These are phyloP conservation scores for Cephus cinctus DNA, from an alignment of 1,140 invertebrate species.

Conservation along the genomic window DNA sequence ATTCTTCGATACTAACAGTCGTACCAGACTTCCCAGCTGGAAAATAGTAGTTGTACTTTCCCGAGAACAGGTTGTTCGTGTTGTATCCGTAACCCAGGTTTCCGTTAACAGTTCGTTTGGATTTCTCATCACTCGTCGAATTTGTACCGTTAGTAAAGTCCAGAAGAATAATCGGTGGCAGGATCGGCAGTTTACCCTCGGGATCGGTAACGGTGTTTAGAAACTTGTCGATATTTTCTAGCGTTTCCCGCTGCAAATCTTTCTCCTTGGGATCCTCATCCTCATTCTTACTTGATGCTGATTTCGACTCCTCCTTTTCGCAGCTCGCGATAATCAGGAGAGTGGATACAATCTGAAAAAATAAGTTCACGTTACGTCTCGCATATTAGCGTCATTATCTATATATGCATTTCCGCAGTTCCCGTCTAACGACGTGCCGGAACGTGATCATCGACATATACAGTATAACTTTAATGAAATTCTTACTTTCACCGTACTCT, in stretches of 20 bases:
- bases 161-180: constrained; percentile 47
- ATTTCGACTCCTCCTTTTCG: neutral
- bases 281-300: neutral
- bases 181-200: constrained; percentile 32
- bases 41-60: constrained; percentile 50
- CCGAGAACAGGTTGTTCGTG: constrained; percentile 34
- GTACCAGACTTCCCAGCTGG: constrained; percentile 48
- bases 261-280: constrained; percentile 12
- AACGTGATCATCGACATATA: too few relatives aligned
- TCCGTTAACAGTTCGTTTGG: constrained; percentile 44
- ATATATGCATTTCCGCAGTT: too few relatives aligned
- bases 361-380: neutral
- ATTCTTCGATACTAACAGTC: constrained; percentile 50
- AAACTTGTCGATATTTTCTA: constrained; percentile 5
- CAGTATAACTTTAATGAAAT: constrained; percentile 34
- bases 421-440: too few relatives aligned
- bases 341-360: neutral
- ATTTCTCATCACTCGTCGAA: constrained; percentile 41
- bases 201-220: constrained; percentile 8
- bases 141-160: constrained; percentile 43
- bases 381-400: too few relatives aligned
- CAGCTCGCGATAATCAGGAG: neutral
- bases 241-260: neutral
- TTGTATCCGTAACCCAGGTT: constrained; percentile 48
- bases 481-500: constrained; percentile 46